Base-by-base conservation (phyloP, 2,888 invertebrate species). In the Philereme vetulata region DNA sequence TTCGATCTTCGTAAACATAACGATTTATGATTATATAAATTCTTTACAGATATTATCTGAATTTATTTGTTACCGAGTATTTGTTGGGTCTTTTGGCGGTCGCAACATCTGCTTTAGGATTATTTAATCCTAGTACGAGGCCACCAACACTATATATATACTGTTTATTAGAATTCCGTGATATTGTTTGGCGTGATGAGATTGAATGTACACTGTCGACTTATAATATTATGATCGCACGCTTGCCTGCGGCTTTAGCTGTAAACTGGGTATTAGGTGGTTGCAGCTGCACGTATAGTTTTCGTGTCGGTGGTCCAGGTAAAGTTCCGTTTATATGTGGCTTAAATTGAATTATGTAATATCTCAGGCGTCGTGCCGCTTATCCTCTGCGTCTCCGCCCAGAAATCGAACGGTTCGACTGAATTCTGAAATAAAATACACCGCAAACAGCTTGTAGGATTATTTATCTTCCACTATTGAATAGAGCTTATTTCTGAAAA, bases 401-500 rank as follows among this genome's bases (percentile, higher is more conserved):
- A 6, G 5, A 33, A 9, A 46, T 9, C 32, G 46, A 46, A 34
- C 34, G 4, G 34, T 33, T n/a, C 33, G 33, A 33, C n/a, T 33
- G n/a, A 9, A 7, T 5, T 4, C n/a, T 34, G 4, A 21, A 21
- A 46, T 46, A 46, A 46, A 46, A 34, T 46, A 4, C n/a, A 46
- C 44, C 44, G 21, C n/a, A 34, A 3, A 46, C 46, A 33, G 33
- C 4, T 54, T 62, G 64, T 67, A 48, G 62, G 55, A 64, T 68
- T 65, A 51, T 66, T 66, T 65, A 44, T 21, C 3, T 21, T 11
- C 7, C 21, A 21, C 7, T 21, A 44, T 44, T 21, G 44, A 11
- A 44, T 44, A 21, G 4, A 44, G 44, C 44, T 44, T 44, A 44
- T 11, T 44, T 44, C 21, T 7, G 1, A 6, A 21, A 5, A 6